Evolutionary conservation across 2,797 vertebrate species (phyloP).

Genomic region (Paratrypauchen microcephalus): DNA sequence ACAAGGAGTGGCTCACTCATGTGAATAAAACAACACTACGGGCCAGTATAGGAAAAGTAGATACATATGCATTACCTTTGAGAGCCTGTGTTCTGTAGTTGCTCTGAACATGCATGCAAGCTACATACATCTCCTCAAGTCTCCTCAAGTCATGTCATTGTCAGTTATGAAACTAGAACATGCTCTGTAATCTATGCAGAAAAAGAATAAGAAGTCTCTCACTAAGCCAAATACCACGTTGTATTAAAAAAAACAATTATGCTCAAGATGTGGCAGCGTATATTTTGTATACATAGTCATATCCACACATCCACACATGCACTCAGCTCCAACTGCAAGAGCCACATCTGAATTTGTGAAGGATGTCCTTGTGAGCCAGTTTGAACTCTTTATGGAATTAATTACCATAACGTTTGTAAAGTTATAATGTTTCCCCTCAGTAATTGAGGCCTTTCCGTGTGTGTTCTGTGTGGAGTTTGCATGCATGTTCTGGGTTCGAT

Average conservation of each 20-base stretch:
- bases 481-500: no score
- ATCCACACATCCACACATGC: no score
- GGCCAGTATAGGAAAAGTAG: no score
- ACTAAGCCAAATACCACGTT: neutral
- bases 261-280: neutral
- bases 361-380: neutral
- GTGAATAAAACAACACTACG: conserved; percentile 1
- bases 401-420: neutral
- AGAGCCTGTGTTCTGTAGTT: neutral
- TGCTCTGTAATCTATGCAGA: conserved; percentile 17
- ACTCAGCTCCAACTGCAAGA: neutral
- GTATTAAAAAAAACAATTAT: neutral
- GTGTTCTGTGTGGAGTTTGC: no score
- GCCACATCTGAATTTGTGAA: neutral
- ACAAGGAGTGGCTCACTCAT: neutral
- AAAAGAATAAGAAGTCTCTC: neutral
- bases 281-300: no score
- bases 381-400: neutral
- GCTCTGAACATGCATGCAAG: neutral
- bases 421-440: neutral
- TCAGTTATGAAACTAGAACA: conserved; percentile 5
- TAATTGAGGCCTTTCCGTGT: no score
- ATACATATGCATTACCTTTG: neutral
- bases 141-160: neutral
- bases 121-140: conserved; percentile 12